Evolutionary conservation across 2,797 vertebrate species (phyloP), one percentile per base, ranked within the genome.

Genomic region (Protonibea diacanthus): DNA sequence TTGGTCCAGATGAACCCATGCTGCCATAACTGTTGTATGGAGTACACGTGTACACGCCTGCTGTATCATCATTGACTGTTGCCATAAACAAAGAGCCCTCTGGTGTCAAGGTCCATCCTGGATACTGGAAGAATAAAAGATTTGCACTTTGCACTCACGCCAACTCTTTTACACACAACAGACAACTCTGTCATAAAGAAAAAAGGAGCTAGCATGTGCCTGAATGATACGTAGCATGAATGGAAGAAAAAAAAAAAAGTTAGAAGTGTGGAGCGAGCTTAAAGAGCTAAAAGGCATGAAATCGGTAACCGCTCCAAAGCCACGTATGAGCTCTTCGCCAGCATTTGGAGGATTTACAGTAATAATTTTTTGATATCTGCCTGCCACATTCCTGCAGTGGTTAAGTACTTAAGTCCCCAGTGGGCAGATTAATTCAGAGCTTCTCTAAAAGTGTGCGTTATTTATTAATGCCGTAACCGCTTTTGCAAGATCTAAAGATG

Each of bases 11-110:
- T 20, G 92, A 76, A 14, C 98, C 97, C 42, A 96, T 93, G 0
- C 93, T 98, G 52, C 97, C 97, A 0, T 97, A 97, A 89, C 95
- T 96, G 93, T 99, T 99, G 93, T 96, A 96, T 0, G 98, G 97
- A 0, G 96, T 97, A n/a, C 98, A 99, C 0, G 84, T 90, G 82
- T 97, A 99, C 5, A 94, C 82, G 8, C 98, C 98, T 6, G 94
- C 90, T 0, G 94, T 95, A 0, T 98, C 97, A 0, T 99, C 97
- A 0, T 98, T 98, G 8, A 97, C 96, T 2, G 95, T 95, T 0
- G 96, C 95, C 9, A 99, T 94, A 33, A 96, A 15, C 40, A 99
- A 89, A 23, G 97, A 96, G 49, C 97, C 97, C 0, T 96, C 94
- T 0, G 95, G 25, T 0, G 89, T 92, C 74, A 95, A 13, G 3